These are phyloP conservation scores for Sialis lutaria DNA, from an alignment of 2,888 invertebrate species.

Conservation along the genomic window DNA sequence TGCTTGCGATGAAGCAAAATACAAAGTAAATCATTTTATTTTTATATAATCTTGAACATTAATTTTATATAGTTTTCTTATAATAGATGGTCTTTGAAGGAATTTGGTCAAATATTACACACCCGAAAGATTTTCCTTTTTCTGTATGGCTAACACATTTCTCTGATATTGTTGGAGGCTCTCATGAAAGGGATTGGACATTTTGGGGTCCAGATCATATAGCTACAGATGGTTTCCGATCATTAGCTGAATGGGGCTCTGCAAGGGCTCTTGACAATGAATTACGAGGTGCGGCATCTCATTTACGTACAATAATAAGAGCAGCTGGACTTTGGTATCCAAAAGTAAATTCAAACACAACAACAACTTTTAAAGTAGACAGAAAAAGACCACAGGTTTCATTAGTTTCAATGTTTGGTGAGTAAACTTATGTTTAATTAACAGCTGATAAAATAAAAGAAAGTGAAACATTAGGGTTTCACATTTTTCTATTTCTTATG, in stretches of 20 bases:
- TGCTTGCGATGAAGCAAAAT: conserved; percentile 93
- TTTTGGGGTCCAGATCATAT: conserved; percentile 85
- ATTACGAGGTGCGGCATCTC: conserved; percentile 61
- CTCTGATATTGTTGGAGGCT: conserved; percentile 90
- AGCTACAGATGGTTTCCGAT: conserved; percentile 76
- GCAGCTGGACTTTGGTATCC: conserved; percentile 84
- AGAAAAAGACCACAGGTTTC: conserved; percentile 73
- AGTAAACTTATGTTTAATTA: conserved; percentile 9
- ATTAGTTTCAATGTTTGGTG: conserved; percentile 72
- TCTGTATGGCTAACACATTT: conserved; percentile 88
- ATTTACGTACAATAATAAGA: conserved; percentile 70
- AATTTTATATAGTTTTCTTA: conserved; percentile 1
- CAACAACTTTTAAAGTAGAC: conserved; percentile 68
- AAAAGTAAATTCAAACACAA: conserved; percentile 67
- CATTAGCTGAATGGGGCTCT: conserved; percentile 75
- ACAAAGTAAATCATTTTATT: conserved; percentile 41
- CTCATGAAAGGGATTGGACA: conserved; percentile 72
- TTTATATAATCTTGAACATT: not conserved
- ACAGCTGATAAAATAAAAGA: not conserved
- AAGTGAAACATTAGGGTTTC: not conserved
- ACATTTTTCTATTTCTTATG: not conserved
- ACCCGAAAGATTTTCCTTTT: conserved; percentile 89
- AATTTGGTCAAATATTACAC: conserved; percentile 87
- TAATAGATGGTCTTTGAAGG: conserved; percentile 71
- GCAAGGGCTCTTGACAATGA: conserved; percentile 79